Percentiles rank a stretch among this genome's conserved stretches.
Conservation (phyloP, 1,140 invertebrate species). For the Prorops nasuta region DNA sequence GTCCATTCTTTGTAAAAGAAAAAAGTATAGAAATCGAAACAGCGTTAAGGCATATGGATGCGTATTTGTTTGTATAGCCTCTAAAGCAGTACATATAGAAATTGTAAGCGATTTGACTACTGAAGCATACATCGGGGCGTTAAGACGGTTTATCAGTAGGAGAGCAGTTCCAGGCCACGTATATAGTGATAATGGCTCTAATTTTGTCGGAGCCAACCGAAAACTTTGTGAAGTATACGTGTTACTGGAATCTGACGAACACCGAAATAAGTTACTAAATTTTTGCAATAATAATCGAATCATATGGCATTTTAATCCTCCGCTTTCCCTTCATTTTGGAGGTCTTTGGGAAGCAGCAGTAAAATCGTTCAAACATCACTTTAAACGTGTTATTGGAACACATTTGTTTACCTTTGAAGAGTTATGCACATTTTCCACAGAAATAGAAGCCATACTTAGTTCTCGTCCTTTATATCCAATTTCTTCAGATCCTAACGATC, state of each 20-base stretch:
- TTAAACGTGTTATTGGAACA: too few species aligned
- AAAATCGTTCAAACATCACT: too few species aligned
- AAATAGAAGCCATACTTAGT: too few species aligned
- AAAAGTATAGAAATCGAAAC: too few species aligned
- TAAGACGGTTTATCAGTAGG: conserved; percentile 29
- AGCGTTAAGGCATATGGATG: too few species aligned
- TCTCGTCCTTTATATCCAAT: neutral
- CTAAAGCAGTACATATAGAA: too few species aligned
- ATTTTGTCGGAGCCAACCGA: conserved; percentile 29
- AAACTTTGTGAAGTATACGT: neutral
- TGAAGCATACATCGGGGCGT: conserved; percentile 28
- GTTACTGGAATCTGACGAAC: neutral
- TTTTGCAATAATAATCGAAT: conserved; percentile 4
- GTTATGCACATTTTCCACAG: conserved; percentile 6
- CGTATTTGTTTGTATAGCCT: too few species aligned
- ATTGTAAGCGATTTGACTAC: too few species aligned
- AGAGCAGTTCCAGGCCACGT: conserved; percentile 8
- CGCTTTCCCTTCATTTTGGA: too few species aligned
- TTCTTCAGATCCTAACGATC: conserved; percentile 9
- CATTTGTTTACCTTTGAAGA: conserved; percentile 12
- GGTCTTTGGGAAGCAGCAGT: too few species aligned
- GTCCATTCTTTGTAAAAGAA: conserved; percentile 24
- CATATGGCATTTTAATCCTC: too few species aligned
- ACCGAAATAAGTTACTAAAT: neutral
- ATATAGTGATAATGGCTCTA: too few species aligned